A percentile compares a stretch with the other conserved stretches of the same genome.
phyloP scores from a whole-genome alignment of 1,140 invertebrate species.

The Charaxes varanes region DNA sequence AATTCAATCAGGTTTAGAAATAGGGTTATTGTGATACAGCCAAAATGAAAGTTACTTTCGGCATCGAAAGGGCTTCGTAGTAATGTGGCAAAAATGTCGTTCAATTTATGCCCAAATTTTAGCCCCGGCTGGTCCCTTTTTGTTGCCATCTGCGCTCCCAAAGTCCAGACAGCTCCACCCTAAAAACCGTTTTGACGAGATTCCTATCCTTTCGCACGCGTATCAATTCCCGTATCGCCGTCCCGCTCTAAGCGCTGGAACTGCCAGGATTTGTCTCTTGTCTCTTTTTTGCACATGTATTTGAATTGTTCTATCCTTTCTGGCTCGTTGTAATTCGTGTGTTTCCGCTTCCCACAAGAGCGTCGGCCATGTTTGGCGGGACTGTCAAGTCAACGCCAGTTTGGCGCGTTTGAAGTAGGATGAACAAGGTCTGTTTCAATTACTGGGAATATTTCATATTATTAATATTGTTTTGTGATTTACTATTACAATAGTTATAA shows the following conservation, averaged over 20 bases:
- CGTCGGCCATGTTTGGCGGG: conserved; percentile 68
- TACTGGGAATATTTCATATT: conserved; percentile 34
- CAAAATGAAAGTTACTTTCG: conserved; percentile 8
- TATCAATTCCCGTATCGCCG: conserved; percentile 47
- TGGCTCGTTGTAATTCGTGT: conserved; percentile 65
- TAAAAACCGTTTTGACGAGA: conserved; percentile 66
- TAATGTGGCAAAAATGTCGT: conserved; percentile 69
- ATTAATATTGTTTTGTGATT: conserved; percentile 21
- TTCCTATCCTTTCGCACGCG: conserved; percentile 57
- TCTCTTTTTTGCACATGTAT: conserved; percentile 58
- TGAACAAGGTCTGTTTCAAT: conserved; percentile 62
- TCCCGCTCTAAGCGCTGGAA: conserved; percentile 57
- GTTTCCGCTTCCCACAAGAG: conserved; percentile 71
- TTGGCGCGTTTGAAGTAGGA: conserved; percentile 64
- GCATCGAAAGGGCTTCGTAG: conserved; percentile 30
- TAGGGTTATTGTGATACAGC: too few relatives aligned
- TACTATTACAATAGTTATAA: conserved; percentile 3
- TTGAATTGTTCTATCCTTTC: conserved; percentile 58
- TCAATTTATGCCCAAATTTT: conserved; percentile 72
- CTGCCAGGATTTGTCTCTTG: conserved; percentile 55
- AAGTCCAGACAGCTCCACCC: conserved; percentile 71
- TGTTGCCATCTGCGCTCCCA: conserved; percentile 67
- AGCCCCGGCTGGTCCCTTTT: conserved; percentile 67
- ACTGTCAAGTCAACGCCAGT: conserved; percentile 68
- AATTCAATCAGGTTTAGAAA: too few relatives aligned